Percentiles rank a stretch among this genome's conserved stretches.
These are phyloP conservation scores for Henicopernis longicauda DNA, from an alignment of 2,113 vertebrate species.

Conservation along the genomic window DNA sequence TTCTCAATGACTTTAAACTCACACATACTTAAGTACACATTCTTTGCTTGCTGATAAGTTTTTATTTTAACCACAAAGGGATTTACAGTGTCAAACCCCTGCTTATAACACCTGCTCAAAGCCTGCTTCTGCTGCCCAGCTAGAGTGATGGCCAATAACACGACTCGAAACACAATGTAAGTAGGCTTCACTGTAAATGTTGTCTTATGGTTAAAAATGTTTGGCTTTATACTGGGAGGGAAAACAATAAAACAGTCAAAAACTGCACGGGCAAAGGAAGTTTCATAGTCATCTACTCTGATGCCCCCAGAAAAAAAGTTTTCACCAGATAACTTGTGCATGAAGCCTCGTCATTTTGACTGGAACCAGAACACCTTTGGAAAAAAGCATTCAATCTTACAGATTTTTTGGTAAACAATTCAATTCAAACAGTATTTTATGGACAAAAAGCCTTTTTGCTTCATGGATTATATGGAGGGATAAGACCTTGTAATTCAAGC, in stretches of 20 bases:
- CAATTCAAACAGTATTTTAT: background rate
- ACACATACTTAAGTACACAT: background rate
- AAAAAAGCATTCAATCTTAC: background rate
- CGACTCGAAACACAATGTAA: background rate
- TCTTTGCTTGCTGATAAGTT: background rate
- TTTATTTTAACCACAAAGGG: background rate
- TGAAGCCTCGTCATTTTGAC: background rate
- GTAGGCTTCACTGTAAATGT: background rate
- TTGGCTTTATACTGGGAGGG: background rate
- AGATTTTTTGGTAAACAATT: background rate
- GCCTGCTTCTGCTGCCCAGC: background rate
- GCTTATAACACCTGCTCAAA: background rate
- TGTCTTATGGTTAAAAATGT: background rate
- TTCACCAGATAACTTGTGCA: background rate
- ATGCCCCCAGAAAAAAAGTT: background rate
- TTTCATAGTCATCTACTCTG: background rate
- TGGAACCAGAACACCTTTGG: background rate
- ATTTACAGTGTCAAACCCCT: background rate
- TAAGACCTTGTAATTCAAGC: background rate
- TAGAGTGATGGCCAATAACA: background rate
- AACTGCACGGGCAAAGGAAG: background rate
- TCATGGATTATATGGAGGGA: background rate
- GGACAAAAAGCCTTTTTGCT: background rate
- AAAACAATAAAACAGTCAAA: background rate
- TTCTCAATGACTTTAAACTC: background rate